Base-by-base conservation (phyloP, 37 sponge, comb jelly and placozoan genomes). In the Cladorhizidae sp. region DNA sequence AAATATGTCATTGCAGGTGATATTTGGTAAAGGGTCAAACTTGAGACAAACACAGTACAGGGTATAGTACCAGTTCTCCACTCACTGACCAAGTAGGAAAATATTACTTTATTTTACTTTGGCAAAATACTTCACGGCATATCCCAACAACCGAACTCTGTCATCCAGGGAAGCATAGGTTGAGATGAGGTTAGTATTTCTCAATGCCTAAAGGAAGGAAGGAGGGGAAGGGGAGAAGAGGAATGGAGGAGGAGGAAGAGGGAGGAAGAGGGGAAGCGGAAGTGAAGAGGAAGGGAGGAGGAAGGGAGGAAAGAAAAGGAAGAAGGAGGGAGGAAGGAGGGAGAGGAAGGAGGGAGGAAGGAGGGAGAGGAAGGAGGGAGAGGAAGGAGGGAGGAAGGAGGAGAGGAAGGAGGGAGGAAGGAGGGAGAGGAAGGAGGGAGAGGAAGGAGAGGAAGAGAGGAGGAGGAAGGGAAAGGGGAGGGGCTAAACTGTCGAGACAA, bases 181-280 rank as follows among this genome's bases (percentile, higher is more conserved):
- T 29, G 74, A 79, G 43, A 95, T 76, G 77, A 95, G 58, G 57
- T 50, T 61, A 8, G 95, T 92, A 65, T 95, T 95, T 43, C 89
- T 81, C 38, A 91, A 67, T 8, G 95, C 95, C 89, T 90, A 63
- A 17, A 54, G 29, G 20, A 75, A 20, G 75, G 41, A 33, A 32
- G n/a, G 0, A 32, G 1, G 25, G 8, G 9, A 63, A 18, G 9
- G 3, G 5, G 42, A 25, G 20, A 43, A 12, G 12, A 65, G 40
- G 64, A 36, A 21, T 9, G 33, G 9, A n/a, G 31, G 62, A 25
- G 20, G 26, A 38, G n/a, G n/a, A n/a, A n/a, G n/a, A n/a, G n/a
- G n/a, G n/a, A n/a, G n/a, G n/a, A n/a, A n/a, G n/a, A n/a, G n/a
- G n/a, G n/a, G n/a, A n/a, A n/a, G n/a, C n/a, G n/a, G n/a, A n/a